Conservation (phyloP, 2,888 invertebrate genomes). For the Drosophila emarginata region DNA sequence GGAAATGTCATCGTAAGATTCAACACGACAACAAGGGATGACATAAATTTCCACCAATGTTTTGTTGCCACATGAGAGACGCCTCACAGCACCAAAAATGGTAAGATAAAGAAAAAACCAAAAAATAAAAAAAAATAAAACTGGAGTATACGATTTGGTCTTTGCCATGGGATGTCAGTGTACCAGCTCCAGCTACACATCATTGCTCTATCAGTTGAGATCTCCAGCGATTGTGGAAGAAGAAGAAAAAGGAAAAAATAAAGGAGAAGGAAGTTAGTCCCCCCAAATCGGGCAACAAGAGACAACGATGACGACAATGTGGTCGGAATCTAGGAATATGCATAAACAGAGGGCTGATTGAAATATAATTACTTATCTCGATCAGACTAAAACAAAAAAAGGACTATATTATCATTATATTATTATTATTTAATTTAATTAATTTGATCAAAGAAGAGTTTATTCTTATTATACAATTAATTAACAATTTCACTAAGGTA, state of each 20-base stretch:
- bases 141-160: constrained; percentile 44
- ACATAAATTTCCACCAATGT: constrained; percentile 82
- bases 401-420: too few relatives aligned
- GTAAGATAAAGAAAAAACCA: constrained; percentile 45
- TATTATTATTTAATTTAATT: too few relatives aligned
- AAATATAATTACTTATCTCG: not conserved
- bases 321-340: constrained; percentile 20
- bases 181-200: constrained; percentile 63
- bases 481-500: too few relatives aligned
- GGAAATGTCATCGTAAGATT: constrained; percentile 83
- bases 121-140: too few relatives aligned
- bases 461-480: too few relatives aligned
- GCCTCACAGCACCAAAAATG: constrained; percentile 53
- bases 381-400: not conserved
- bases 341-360: not conserved
- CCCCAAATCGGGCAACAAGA: constrained; percentile 22
- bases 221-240: constrained; percentile 53
- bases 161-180: constrained; percentile 26
- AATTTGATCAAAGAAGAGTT: too few relatives aligned
- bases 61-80: constrained; percentile 68
- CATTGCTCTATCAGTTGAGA: constrained; percentile 77
- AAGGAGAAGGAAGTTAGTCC: constrained; percentile 27
- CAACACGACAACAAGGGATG: constrained; percentile 82
- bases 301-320: constrained; percentile 38
- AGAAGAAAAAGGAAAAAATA: constrained; percentile 30